A percentile compares a stretch with the other conserved stretches of the same genome.
These are phyloP conservation scores for Panulirus ornatus DNA, from an alignment of 1,140 invertebrate genomes.

Conservation along the genomic window DNA sequence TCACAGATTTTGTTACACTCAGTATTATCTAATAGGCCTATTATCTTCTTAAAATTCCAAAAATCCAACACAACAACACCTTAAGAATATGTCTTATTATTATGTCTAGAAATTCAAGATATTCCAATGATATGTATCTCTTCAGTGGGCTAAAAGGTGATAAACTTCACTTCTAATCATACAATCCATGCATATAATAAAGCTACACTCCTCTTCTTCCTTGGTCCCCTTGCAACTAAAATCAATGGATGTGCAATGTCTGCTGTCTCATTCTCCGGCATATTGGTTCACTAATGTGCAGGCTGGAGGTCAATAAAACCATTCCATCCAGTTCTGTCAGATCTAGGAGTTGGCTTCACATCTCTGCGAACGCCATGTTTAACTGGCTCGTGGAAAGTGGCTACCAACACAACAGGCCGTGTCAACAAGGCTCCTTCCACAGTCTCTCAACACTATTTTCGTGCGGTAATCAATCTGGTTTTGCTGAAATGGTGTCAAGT, in stretches of 20 bases:
- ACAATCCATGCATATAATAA: slow-evolving; percentile 67
- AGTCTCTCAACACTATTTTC: slow-evolving; percentile 15
- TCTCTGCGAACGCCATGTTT: not conserved
- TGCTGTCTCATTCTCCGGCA: slow-evolving; percentile 64
- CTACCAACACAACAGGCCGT: not conserved
- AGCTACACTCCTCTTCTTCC: slow-evolving; percentile 66
- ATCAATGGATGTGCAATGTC: slow-evolving; percentile 52
- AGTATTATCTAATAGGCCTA: slow-evolving; percentile 20
- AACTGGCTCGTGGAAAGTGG: slow-evolving; percentile 1
- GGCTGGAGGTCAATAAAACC: slow-evolving; percentile 50
- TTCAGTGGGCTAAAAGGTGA: slow-evolving; percentile 31
- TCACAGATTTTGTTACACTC: slow-evolving; percentile 43
- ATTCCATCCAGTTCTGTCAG: slow-evolving; percentile 34
- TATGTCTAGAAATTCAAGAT: slow-evolving; percentile 3
- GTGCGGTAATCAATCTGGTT: slow-evolving; percentile 50
- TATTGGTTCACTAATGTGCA: slow-evolving; percentile 45
- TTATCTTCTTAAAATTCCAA: slow-evolving; percentile 52
- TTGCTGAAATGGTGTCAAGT: slow-evolving; percentile 60
- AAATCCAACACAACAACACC: slow-evolving; percentile 61
- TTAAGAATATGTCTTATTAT: slow-evolving; percentile 47
- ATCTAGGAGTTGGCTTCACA: slow-evolving; percentile 1
- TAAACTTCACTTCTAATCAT: slow-evolving; percentile 56
- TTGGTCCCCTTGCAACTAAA: slow-evolving; percentile 67
- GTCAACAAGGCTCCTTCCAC: not conserved
- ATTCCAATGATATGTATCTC: slow-evolving; percentile 65